phyloP scores from a whole-genome alignment of 2,797 vertebrate genomes.

The Eupleurogrammus muticus region DNA sequence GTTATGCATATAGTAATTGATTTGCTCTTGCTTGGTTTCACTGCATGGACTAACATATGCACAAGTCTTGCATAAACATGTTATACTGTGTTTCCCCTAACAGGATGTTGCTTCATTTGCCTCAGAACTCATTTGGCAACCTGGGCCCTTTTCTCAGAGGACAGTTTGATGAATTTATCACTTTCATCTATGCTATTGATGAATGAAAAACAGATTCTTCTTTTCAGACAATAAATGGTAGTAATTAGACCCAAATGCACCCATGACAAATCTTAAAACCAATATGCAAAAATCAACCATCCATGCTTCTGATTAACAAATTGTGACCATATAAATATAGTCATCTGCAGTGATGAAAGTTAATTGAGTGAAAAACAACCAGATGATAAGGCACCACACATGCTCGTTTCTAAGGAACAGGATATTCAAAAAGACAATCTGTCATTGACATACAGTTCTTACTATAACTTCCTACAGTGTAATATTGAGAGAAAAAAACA shows the following conservation, averaged over 20 bases:
- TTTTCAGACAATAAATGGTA: constrained; percentile 55
- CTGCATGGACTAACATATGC: constrained; percentile 13
- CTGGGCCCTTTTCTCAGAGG: constrained; percentile 54
- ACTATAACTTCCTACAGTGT: constrained; percentile 21
- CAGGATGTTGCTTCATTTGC: constrained; percentile 57
- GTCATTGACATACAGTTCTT: constrained; percentile 58
- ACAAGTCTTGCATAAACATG: constrained; percentile 32
- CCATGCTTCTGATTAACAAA: constrained; percentile 78
- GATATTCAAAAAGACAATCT: constrained; percentile 69
- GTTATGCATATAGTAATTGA: constrained; percentile 15
- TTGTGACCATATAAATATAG: constrained; percentile 78
- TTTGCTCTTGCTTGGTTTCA: constrained; percentile 36
- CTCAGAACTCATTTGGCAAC: constrained; percentile 56
- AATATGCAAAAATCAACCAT: constrained; percentile 74
- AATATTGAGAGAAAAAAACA: constrained; percentile 44
- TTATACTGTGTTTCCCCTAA: constrained; percentile 39
- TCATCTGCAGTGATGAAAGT: constrained; percentile 76
- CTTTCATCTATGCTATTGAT: constrained; percentile 65
- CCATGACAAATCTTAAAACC: constrained; percentile 73
- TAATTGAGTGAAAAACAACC: constrained; percentile 79
- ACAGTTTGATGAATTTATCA: constrained; percentile 67
- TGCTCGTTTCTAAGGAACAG: constrained; percentile 62
- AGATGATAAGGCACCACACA: constrained; percentile 71
- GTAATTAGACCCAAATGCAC: constrained; percentile 72
- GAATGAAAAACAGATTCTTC: constrained; percentile 47